Conservation (phyloP, 2,888 invertebrate genomes). For the Drosophila paramelanica region DNA sequence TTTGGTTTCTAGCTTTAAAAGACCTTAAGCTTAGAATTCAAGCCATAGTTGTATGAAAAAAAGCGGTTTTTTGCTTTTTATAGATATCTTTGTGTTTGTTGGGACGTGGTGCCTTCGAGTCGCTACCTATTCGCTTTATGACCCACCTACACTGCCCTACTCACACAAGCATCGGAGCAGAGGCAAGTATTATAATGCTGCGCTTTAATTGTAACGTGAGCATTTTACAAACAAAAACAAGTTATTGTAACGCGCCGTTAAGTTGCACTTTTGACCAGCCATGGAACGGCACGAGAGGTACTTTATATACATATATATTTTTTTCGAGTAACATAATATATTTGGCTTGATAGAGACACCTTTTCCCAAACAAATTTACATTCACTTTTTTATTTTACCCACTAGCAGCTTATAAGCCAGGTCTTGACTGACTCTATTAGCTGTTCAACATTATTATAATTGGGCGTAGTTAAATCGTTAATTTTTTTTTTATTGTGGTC, state of each 20-base stretch:
- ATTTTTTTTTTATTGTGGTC: constrained; percentile 16
- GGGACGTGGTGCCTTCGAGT: constrained; percentile 1
- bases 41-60: constrained; percentile 1
- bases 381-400: constrained; percentile 63
- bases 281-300: constrained; percentile 28
- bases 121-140: constrained; percentile 11
- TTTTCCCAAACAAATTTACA: constrained; percentile 45
- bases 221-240: constrained; percentile 42
- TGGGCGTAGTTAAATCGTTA: constrained; percentile 61
- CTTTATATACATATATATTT: constrained; percentile 7
- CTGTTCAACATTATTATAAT: constrained; percentile 46
- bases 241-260: constrained; percentile 37
- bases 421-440: constrained; percentile 2
- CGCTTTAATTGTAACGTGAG: constrained; percentile 48
- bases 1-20: constrained; percentile 8
- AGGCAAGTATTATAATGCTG: constrained; percentile 19
- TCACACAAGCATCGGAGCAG: constrained; percentile 4
- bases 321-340: constrained; percentile 36
- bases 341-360: constrained; percentile 38
- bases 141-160: constrained; percentile 32
- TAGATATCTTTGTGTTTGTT: constrained; percentile 1
- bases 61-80: not conserved
- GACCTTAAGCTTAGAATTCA: constrained; percentile 33
- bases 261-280: constrained; percentile 62
- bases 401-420: constrained; percentile 18